Base-by-base conservation (phyloP, 2,797 vertebrate species). In the Cuniculus paca region DNA sequence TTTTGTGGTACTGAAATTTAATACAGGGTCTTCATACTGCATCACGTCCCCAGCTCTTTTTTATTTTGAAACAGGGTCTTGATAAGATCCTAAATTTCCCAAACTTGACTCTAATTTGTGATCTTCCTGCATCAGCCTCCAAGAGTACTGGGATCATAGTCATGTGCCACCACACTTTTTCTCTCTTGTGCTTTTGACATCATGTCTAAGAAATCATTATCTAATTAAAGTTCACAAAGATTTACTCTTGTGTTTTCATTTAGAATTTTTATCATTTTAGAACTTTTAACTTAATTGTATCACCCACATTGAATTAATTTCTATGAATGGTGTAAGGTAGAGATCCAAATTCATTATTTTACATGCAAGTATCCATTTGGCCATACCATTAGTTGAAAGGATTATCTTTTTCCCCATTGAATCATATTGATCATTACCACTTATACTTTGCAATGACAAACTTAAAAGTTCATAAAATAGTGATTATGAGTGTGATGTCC, bases 131-230 rank as follows among this genome's bases (percentile, higher is more conserved):
- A 16, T 78, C 16, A 20, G 31, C 4, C 31, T 52, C 28, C 8
- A 5, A 78, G 75, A 77, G 31, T 10, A 5, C 9, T 52, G 75
- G 31, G 28, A 52, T 50, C 19, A 52, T 3, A 17, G 17, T 50
- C 16, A 20, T n/a, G 3, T 50, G 17, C 45, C 17, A 78, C 28
- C 6, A 48, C 3, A 28, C 2, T 50, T 77, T 31, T 6, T 13
- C 28, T 48, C 4, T 45, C 3, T n/a, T 84, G 13, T 56, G 50
- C 24, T 88, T 96, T 94, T 39, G 14, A 31, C 45, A 24, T 36
- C 24, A 82, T 39, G 74, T 50, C 36, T 83, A 70, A 92, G 34
- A 96, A 90, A 77, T 84, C 75, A 86, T 45, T 93, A 83, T 14
- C 60, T 87, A 65, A 88, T 7, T 16, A 63, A 79, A 75, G 17